These are phyloP conservation scores for Scelioninae gen. 1 DNA, from an alignment of 2,888 invertebrate species.

Conservation along the genomic window DNA sequence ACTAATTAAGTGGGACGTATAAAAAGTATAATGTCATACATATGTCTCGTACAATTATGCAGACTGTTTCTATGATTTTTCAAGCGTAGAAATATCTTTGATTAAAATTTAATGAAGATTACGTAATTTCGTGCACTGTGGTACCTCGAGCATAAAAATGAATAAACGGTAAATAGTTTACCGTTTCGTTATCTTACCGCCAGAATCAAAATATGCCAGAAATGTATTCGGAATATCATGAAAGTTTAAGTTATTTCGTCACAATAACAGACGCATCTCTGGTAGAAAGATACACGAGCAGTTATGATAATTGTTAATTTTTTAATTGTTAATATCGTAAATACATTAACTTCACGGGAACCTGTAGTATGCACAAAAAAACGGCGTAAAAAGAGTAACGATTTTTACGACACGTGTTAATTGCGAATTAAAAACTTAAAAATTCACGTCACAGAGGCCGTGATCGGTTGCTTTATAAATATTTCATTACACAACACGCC, in stretches of 20 bases:
- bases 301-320: conserved; percentile 4
- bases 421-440: conserved; percentile 30
- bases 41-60: conserved; percentile 11
- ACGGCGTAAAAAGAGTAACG: neutral
- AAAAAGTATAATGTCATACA: too few relatives aligned
- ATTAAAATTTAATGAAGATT: conserved; percentile 33
- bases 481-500: conserved; percentile 28
- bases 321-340: neutral
- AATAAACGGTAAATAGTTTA: conserved; percentile 60
- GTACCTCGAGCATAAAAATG: conserved; percentile 50
- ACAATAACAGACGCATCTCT: conserved; percentile 26
- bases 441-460: conserved; percentile 9
- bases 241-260: conserved; percentile 59
- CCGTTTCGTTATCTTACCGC: conserved; percentile 55
- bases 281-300: too few relatives aligned
- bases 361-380: too few relatives aligned
- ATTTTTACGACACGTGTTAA: conserved; percentile 26
- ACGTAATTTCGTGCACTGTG: conserved; percentile 31
- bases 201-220: conserved; percentile 58
- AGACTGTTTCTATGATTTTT: conserved; percentile 27
- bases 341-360: neutral
- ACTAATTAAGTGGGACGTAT: too few relatives aligned
- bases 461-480: conserved; percentile 48
- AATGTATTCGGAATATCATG: conserved; percentile 61
- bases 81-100: conserved; percentile 6